A percentile compares a stretch with the other conserved stretches of the same genome.
phyloP scores from a whole-genome alignment of 2,797 vertebrate genomes.

The Sardinella longiceps region DNA sequence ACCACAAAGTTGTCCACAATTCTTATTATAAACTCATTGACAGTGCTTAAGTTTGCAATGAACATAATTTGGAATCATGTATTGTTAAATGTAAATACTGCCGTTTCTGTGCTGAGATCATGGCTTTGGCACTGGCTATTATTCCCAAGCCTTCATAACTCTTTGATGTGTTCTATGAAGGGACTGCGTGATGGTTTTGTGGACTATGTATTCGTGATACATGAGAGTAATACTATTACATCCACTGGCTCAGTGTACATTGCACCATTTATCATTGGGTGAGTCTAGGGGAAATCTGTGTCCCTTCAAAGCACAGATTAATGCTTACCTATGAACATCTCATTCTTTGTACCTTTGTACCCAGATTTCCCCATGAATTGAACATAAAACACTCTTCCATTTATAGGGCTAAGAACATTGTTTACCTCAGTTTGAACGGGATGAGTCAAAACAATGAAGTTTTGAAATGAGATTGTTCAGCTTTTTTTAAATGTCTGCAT shows the following conservation, averaged over 20 bases:
- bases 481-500: background rate
- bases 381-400: background rate
- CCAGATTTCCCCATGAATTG: background rate
- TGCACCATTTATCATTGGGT: background rate
- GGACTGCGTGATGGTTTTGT: background rate
- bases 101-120: background rate
- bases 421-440: conserved; percentile 3
- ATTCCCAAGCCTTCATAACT: background rate
- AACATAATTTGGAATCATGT: conserved; percentile 12
- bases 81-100: conserved; percentile 14
- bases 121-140: background rate
- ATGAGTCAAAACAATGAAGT: background rate
- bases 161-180: background rate
- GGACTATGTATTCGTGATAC: background rate
- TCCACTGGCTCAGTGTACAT: background rate
- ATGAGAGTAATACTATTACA: background rate
- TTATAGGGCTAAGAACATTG: conserved; percentile 18
- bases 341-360: background rate
- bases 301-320: background rate
- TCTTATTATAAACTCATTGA: background rate
- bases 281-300: background rate
- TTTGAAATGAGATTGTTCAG: background rate
- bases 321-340: background rate
- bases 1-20: background rate
- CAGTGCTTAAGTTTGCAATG: background rate